phyloP scores from a whole-genome alignment of 2,888 invertebrate species.

The Microdon myrmicae region DNA sequence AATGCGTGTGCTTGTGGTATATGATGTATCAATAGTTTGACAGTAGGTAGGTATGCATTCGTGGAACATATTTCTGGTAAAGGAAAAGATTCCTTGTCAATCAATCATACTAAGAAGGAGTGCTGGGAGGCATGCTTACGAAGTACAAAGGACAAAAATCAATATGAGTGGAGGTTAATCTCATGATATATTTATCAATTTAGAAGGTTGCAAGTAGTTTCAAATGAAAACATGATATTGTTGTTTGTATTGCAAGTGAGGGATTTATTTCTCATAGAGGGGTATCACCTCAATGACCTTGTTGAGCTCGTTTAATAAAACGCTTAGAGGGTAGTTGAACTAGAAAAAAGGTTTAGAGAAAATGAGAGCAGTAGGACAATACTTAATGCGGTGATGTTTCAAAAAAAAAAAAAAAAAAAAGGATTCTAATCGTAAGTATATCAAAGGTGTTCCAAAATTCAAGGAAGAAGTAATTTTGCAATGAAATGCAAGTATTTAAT shows the following conservation, averaged over 20 bases:
- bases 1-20: slow-evolving; percentile 19
- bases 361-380: too few relatives aligned
- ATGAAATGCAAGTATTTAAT: too few relatives aligned
- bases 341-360: too few relatives aligned
- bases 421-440: too few relatives aligned
- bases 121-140: background rate
- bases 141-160: background rate
- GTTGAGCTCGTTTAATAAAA: too few relatives aligned
- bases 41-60: background rate
- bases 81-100: slow-evolving; percentile 9
- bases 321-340: too few relatives aligned
- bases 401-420: too few relatives aligned
- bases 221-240: background rate
- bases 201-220: too few relatives aligned
- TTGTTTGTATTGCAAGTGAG: background rate
- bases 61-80: slow-evolving; percentile 14
- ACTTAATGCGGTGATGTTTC: too few relatives aligned
- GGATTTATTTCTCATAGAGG: background rate
- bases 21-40: slow-evolving; percentile 37
- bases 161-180: background rate
- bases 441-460: too few relatives aligned
- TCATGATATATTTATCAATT: background rate
- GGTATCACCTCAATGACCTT: too few relatives aligned
- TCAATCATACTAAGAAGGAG: slow-evolving; percentile 26
- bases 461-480: too few relatives aligned